phyloP scores from a whole-genome alignment of 2,888 invertebrate species.

The Sepiola atlantica region DNA sequence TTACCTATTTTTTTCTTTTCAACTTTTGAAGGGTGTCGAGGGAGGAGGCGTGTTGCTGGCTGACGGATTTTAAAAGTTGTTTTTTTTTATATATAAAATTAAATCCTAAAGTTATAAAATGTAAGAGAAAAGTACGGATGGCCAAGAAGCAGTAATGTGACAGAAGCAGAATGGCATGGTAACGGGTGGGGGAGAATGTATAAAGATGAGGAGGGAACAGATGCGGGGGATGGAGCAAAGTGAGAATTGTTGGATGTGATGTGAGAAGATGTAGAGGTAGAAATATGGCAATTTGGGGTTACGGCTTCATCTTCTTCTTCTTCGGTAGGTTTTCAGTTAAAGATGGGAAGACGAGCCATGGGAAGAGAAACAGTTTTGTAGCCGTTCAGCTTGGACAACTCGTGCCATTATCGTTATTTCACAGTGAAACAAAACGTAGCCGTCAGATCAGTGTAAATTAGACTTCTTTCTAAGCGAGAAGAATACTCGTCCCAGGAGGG shows the following conservation, averaged over 20 bases:
- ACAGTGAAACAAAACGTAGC: not conserved
- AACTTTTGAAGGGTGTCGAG: constrained; percentile 32
- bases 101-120: constrained; percentile 22
- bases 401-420: not conserved
- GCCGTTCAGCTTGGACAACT: not conserved
- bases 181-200: not conserved
- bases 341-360: not conserved
- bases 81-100: not conserved
- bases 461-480: too few species aligned
- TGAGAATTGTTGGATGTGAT: not conserved
- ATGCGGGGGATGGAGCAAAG: not conserved
- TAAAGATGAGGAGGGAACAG: not conserved
- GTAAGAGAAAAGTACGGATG: not conserved
- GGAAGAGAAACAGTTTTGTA: constrained; percentile 1
- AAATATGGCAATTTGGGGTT: not conserved
- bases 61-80: constrained; percentile 20
- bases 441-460: not conserved
- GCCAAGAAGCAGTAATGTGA: not conserved
- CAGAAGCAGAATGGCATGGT: not conserved
- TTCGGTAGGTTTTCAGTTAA: not conserved
- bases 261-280: not conserved
- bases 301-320: not conserved
- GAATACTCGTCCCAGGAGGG: too few species aligned
- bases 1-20: not conserved
- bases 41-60: not conserved